These are phyloP conservation scores for Nymphalis c-album DNA, from an alignment of 2,888 invertebrate genomes.

Conservation along the genomic window DNA sequence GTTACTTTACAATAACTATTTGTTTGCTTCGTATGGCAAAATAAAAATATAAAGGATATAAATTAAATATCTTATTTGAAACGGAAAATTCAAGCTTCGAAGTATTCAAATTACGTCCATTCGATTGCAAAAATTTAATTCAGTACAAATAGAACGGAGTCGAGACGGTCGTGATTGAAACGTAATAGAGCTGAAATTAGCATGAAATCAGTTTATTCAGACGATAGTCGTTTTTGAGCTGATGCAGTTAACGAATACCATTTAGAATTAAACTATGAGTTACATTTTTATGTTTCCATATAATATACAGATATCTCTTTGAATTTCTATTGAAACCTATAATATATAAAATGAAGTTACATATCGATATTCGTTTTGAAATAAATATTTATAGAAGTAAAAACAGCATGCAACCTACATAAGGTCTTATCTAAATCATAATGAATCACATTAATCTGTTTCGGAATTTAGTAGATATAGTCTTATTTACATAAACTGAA, in stretches of 20 bases:
- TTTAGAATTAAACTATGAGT: neutral
- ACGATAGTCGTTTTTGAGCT: neutral
- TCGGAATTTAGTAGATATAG: no score
- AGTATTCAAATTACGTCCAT: conserved; percentile 22
- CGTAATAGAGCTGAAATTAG: conserved; percentile 34
- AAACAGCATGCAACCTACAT: no score
- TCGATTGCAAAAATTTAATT: conserved; percentile 23
- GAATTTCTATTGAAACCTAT: no score
- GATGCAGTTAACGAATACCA: conserved; percentile 14
- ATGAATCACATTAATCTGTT: no score
- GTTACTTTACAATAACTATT: no score
- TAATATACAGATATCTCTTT: neutral
- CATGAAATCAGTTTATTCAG: conserved; percentile 28
- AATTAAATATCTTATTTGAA: conserved; percentile 4
- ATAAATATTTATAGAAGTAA: no score
- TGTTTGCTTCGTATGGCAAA: neutral
- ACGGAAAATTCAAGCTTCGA: conserved; percentile 5
- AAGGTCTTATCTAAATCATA: no score
- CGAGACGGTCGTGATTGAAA: conserved; percentile 31
- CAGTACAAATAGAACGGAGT: conserved; percentile 23
- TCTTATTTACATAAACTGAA: no score
- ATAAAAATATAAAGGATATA: conserved; percentile 5
- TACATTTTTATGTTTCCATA: neutral
- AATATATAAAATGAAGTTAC: no score
- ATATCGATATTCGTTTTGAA: no score